Evolutionary conservation across 2,113 vertebrate genomes (phyloP).

Genomic region (Apaloderma vittatum): DNA sequence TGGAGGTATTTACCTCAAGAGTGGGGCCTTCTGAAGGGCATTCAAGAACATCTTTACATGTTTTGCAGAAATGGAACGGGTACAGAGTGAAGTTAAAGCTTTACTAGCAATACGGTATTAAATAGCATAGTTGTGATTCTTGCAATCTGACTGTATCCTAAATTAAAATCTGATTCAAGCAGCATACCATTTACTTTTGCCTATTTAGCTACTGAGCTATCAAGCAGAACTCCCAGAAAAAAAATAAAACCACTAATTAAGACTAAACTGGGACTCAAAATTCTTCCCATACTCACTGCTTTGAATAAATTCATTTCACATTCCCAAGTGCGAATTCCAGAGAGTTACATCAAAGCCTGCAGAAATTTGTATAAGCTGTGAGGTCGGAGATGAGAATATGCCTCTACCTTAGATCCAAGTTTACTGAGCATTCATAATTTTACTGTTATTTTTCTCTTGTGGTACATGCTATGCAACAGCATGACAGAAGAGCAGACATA

Average conservation of each 20-base stretch:
- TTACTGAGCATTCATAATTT: conserved; percentile 30
- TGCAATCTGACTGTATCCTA: not conserved
- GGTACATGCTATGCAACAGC: not conserved
- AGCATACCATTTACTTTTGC: not conserved
- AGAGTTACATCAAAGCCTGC: not conserved
- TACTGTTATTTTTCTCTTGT: conserved; percentile 54
- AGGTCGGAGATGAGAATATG: conserved; percentile 14
- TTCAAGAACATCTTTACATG: not conserved
- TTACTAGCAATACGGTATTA: not conserved
- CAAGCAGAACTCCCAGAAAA: not conserved
- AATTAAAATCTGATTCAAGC: not conserved
- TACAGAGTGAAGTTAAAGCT: not conserved
- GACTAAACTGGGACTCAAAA: conserved; percentile 11
- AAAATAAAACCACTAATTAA: conserved; percentile 31
- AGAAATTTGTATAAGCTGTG: not conserved
- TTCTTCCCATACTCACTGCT: not conserved
- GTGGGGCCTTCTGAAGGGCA: not conserved
- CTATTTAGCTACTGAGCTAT: not conserved
- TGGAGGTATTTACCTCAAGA: not conserved
- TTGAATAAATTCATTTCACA: conserved; percentile 8
- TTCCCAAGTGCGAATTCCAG: not conserved
- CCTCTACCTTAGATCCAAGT: not conserved
- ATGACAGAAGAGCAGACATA: not conserved
- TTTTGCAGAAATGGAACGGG: not conserved
- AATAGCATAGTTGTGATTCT: not conserved